Percentiles rank a stretch among this genome's conserved stretches.
Evolutionary conservation across 1,140 invertebrate species (phyloP).

Genomic region (Acyrthosiphon pisum): DNA sequence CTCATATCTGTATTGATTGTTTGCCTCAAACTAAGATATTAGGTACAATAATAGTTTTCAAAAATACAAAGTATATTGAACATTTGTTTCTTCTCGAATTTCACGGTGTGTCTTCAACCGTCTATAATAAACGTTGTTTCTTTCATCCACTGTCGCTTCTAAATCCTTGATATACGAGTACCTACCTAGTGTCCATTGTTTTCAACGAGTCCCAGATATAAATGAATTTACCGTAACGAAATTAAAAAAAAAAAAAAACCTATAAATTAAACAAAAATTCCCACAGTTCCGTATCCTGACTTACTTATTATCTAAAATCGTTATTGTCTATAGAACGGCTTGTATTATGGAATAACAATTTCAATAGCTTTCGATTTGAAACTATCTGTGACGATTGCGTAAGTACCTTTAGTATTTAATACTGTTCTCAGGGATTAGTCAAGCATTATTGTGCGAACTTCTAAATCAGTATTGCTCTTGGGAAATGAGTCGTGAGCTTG

Average conservation of each 20-base stretch:
- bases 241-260: neutral
- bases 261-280: slow-evolving; percentile 22
- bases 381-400: neutral
- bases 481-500: neutral
- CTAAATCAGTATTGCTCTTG: neutral
- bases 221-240: neutral
- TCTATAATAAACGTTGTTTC: neutral
- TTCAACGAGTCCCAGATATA: neutral
- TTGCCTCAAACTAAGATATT: too few relatives aligned
- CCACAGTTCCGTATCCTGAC: neutral
- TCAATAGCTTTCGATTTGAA: neutral
- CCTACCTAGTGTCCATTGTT: neutral
- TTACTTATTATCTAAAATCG: neutral
- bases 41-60: neutral
- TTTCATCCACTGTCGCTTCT: neutral
- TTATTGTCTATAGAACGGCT: neutral
- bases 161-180: neutral
- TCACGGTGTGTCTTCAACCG: neutral
- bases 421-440: neutral
- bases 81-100: neutral
- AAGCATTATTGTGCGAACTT: neutral
- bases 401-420: neutral
- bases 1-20: too few relatives aligned
- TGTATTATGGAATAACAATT: neutral
- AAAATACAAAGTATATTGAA: neutral